These are phyloP conservation scores for Drosophila subquinaria DNA, from an alignment of 2,888 invertebrate species.

Conservation along the genomic window DNA sequence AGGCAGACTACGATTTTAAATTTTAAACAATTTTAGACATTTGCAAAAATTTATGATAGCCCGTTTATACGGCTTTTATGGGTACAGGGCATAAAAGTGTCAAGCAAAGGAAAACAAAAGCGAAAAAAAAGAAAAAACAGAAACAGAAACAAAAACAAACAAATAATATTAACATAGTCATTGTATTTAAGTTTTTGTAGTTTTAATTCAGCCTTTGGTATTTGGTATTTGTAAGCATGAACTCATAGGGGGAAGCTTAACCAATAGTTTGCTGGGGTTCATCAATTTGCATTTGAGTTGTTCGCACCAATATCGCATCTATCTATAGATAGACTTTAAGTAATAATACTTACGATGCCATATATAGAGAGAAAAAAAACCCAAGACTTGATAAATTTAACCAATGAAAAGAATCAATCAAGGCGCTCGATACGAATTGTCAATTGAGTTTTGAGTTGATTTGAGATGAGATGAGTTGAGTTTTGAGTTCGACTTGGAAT, in stretches of 20 bases:
- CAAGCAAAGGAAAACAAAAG: conserved; percentile 36
- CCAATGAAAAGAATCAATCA: conserved; percentile 57
- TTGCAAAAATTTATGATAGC: conserved; percentile 30
- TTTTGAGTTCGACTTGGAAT: neutral
- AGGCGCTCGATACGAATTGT: conserved; percentile 16
- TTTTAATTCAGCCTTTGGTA: neutral
- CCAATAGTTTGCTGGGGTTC: conserved; percentile 20
- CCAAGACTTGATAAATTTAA: conserved; percentile 18
- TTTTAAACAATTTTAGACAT: conserved; percentile 7
- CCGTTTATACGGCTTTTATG: conserved; percentile 18
- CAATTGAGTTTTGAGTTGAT: conserved; percentile 12
- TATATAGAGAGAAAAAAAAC: conserved; percentile 17
- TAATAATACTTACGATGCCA: neutral
- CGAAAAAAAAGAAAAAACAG: conserved; percentile 19
- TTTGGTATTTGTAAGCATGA: conserved; percentile 23
- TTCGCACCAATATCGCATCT: neutral
- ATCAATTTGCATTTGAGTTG: conserved; percentile 51
- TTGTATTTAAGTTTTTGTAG: too few species aligned
- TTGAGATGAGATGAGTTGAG: too few species aligned
- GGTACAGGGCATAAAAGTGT: conserved; percentile 23
- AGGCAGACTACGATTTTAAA: neutral
- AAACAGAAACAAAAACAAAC: too few species aligned
- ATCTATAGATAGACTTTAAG: conserved; percentile 6
- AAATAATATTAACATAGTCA: conserved; percentile 22
- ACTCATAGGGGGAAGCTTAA: conserved; percentile 29